Base-by-base conservation (phyloP, 2,113 vertebrate genomes). In the Paraplagusia blochii region DNA sequence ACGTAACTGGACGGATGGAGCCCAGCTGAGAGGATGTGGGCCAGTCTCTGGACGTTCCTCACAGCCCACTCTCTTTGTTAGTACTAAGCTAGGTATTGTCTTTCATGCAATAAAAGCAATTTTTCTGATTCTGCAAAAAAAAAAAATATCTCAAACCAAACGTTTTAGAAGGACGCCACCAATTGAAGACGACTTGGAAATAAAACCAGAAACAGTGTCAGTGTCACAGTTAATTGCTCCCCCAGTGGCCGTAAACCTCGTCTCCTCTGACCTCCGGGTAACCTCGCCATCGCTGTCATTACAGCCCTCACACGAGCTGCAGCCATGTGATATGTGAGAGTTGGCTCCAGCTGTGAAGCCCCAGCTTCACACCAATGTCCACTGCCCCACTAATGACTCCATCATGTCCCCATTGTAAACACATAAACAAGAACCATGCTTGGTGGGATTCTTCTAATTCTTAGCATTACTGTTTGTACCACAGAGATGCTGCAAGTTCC, bases 21-120 rank as follows among this genome's bases (percentile, higher is more conserved):
- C 61, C 80, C 78, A 84, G 79, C 82, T 82, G 75, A 85, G 82
- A 85, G 83, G 85, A 82, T 85, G 68, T 80, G 61, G 48, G 48
- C 58, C 40, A 40, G 38, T 83, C 85, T 78, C 72, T 55, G 40
- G 74, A 72, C 55, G 19, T 49, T 58, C 48, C 18, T 67, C 63
- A 53, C 52, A 62, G 50, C 66, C 70, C 66, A 65, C 63, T 69
- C 56, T 55, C 15, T 45, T 16, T 61, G 17, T 60, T 59, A 44
- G 48, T 17, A 58, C 18, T 11, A 47, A 47, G 44, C 4, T 13
- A 2, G 33, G 14, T 70, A 42, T 57, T 34, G 33, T 44, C 9
- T 18, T 19, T 22, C 44, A 38, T 29, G 22, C 22, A 29, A 4
- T 29, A 2, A 29, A 29, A 29, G 22, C 6, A 29, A 29, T 29